Base-by-base conservation (phyloP, 1,140 invertebrate species). In the Stegodyphus dumicola region DNA sequence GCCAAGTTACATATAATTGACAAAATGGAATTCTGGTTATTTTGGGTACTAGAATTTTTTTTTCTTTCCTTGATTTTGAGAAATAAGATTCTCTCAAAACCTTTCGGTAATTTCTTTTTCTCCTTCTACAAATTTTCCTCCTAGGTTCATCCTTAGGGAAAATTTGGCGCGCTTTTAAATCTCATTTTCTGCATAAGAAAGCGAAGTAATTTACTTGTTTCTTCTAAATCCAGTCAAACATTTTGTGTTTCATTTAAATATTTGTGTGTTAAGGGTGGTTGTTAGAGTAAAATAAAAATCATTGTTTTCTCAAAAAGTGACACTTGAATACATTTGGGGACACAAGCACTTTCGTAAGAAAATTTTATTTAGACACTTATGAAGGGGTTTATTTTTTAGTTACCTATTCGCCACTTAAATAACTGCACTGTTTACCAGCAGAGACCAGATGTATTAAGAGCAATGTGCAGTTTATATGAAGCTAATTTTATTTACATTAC, bases 11-110 rank as follows among this genome's bases (percentile, higher is more conserved):
- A 66, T 85, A 77, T 83, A 83, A 85, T 85, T 85, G 81, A 85
- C 81, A 85, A 85, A 85, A 85, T 85, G 74, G 81, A 83, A 71
- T 83, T 80, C 52, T 65, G 48, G 49, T 65, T 52, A 66, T 48
- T 71, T 80, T 49, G n/a, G 65, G 18, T 54, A 52, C 71, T n/a
- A 54, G 15, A 56, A n/a, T 15, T 9, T 13, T 51, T 52, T 51
- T 51, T 6, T 17, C 52, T 53, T 17, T 54, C n/a, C 13, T 54
- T 11, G 49, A 71, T 53, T 52, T 67, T 15, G 3, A 33, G 33
- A 33, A 33, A 33, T 33, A 33, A 33, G 33, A 33, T 33, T 33
- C 33, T 33, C 33, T 33, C 33, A 33, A 33, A 33, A 33, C 33
- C 33, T 33, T 33, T 33, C 33, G 33, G 33, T 33, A 33, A 33